phyloP scores from a whole-genome alignment of 1,140 invertebrate species.

The Drosophila neocordata region DNA sequence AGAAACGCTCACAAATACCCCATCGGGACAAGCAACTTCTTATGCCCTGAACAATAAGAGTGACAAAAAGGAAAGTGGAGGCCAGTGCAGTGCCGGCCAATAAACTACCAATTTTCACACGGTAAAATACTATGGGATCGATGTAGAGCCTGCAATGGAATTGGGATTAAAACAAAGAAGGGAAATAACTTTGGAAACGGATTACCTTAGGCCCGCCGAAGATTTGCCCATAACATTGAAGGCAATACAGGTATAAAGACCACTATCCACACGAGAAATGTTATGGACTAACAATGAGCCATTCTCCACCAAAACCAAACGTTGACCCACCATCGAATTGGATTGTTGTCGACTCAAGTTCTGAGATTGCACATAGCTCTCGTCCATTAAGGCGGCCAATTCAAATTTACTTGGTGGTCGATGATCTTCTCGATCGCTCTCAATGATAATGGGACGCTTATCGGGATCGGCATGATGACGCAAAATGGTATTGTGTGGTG shows the following conservation, averaged over 20 bases:
- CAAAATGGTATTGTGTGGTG: slow-evolving; percentile 86
- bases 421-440: slow-evolving; percentile 53
- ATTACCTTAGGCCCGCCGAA: slow-evolving; percentile 86
- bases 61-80: slow-evolving; percentile 90
- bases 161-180: slow-evolving; percentile 10
- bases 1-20: slow-evolving; percentile 85
- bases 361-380: slow-evolving; percentile 48
- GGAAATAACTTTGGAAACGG: neutral
- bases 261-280: slow-evolving; percentile 90
- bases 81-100: slow-evolving; percentile 91
- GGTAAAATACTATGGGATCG: slow-evolving; percentile 91
- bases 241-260: slow-evolving; percentile 94
- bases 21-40: slow-evolving; percentile 87
- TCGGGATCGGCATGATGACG: slow-evolving; percentile 88
- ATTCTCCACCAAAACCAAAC: slow-evolving; percentile 85
- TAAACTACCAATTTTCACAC: slow-evolving; percentile 92
- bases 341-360: slow-evolving; percentile 57
- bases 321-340: slow-evolving; percentile 51
- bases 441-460: slow-evolving; percentile 74
- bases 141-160: slow-evolving; percentile 86
- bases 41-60: slow-evolving; percentile 90
- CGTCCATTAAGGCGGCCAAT: slow-evolving; percentile 64
- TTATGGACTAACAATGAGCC: slow-evolving; percentile 88
- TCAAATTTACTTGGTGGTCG: slow-evolving; percentile 60
- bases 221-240: slow-evolving; percentile 91